Conservation (phyloP, 2,888 invertebrate genomes). For the Clanis bilineata region DNA sequence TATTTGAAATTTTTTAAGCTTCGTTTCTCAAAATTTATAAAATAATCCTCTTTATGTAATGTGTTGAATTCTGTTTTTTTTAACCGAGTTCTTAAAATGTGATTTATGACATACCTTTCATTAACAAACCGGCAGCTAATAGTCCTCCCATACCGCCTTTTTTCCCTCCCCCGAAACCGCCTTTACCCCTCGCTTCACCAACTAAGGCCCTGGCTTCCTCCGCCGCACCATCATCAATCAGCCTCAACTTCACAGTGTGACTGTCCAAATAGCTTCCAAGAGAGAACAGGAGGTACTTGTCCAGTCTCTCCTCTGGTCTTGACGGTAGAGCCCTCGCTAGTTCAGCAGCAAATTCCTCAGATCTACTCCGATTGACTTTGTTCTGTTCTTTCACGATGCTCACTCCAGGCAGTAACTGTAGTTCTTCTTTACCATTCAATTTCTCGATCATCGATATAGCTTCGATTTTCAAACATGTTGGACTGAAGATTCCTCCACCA, state of each 20-base stretch:
- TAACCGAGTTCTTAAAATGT: not conserved
- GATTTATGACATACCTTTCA: constrained; percentile 78
- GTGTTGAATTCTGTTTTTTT: not conserved
- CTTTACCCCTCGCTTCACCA: constrained; percentile 78
- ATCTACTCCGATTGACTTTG: constrained; percentile 77
- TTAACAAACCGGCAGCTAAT: constrained; percentile 82
- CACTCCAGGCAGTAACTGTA: constrained; percentile 73
- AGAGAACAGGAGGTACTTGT: constrained; percentile 88
- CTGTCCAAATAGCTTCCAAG: constrained; percentile 87
- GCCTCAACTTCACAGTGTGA: constrained; percentile 87
- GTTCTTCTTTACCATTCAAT: constrained; percentile 65
- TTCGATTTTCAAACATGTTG: constrained; percentile 72
- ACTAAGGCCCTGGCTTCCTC: constrained; percentile 82
- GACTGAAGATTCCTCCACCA: constrained; percentile 64
- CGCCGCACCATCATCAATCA: constrained; percentile 84
- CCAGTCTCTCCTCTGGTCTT: constrained; percentile 88
- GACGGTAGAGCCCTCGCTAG: constrained; percentile 88
- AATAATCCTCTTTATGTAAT: no score
- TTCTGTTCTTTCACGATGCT: constrained; percentile 87
- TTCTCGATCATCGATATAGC: constrained; percentile 70
- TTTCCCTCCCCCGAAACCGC: constrained; percentile 73
- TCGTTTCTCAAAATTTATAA: no score
- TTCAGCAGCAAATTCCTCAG: constrained; percentile 88
- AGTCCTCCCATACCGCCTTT: constrained; percentile 78
- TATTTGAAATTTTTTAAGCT: no score